phyloP scores from a whole-genome alignment of 2,888 invertebrate genomes.

The Synergus itoensis region DNA sequence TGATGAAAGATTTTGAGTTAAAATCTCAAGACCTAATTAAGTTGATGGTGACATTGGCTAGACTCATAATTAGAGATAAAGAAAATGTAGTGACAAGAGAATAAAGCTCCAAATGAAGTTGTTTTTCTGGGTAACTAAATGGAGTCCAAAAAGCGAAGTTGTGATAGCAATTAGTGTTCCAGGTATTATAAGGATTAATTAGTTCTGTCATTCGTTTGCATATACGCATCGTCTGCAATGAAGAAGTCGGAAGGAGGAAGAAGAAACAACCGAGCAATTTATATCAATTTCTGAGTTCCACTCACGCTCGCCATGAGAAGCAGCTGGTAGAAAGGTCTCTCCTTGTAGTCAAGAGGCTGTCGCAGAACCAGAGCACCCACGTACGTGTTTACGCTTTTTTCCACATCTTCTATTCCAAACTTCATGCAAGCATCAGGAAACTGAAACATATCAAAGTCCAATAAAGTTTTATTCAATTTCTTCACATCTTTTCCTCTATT shows the following conservation, averaged over 20 bases:
- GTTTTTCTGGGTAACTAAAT: conserved; percentile 1
- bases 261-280: conserved; percentile 52
- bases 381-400: conserved; percentile 84
- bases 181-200: conserved; percentile 38
- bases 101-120: conserved; percentile 6
- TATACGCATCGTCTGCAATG: conserved; percentile 12
- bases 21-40: neutral
- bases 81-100: conserved; percentile 2
- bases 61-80: conserved; percentile 14
- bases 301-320: conserved; percentile 88
- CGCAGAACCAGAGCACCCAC: conserved; percentile 87
- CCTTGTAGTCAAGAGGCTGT: conserved; percentile 87
- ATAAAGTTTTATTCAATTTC: conserved; percentile 11
- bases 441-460: conserved; percentile 71
- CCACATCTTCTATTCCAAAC: conserved; percentile 83
- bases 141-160: conserved; percentile 22
- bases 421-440: conserved; percentile 86
- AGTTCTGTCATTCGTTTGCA: conserved; percentile 27
- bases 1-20: neutral
- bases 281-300: conserved; percentile 65
- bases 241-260: conserved; percentile 19
- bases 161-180: conserved; percentile 36
- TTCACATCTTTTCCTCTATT: neutral
- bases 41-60: neutral
- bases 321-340: conserved; percentile 88